Evolutionary conservation across 2,888 invertebrate genomes (phyloP), one percentile per base, ranked within the genome.

Genomic region (Eupithecia insigniata): DNA sequence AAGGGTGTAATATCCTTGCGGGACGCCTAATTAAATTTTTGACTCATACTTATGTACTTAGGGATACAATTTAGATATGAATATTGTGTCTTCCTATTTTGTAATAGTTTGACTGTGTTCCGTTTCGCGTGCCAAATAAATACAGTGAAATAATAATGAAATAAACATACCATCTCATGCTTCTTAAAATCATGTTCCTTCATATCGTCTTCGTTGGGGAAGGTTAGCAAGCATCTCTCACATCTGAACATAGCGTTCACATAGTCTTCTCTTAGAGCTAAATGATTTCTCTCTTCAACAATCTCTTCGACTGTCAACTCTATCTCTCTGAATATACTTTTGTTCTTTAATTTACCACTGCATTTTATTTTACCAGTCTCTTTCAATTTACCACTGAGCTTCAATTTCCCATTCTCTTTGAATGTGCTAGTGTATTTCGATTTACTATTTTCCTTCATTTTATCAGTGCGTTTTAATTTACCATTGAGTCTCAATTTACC

Each of bases 241-340:
- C 93, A 93, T 10, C 83, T 82, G 70, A 90, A 91, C 87, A 92
- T 89, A 0, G 93, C 91, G 69, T 92, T 91, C 0, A 89, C 80
- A 81, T 87, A 93, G 32, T 90, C 90, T 7, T 92, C 93, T 67
- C 77, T 85, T 0, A 76, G 43, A 26, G 69, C 79, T 30, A 87
- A 70, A 28, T 75, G 0, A 62, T 71, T 81, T 62, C 93, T 87
- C 32, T 93, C 93, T 43, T 87, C 85, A 10, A 75, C 51, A 26
- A 93, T 80, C 12, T 92, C 89, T 34, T 85, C 82, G 69, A 55
- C 71, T 30, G 73, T 87, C 51, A 92, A 78, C 51, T 84, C 83
- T 43, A 92, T 76, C 75, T 90, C 88, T 75, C 70, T 86, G 71
- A 80, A 90, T n/a, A 84, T 66, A 61, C 77, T 64, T 22, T 68